phyloP scores from a whole-genome alignment of 2,888 invertebrate genomes.

The Diplolepis rosae region DNA sequence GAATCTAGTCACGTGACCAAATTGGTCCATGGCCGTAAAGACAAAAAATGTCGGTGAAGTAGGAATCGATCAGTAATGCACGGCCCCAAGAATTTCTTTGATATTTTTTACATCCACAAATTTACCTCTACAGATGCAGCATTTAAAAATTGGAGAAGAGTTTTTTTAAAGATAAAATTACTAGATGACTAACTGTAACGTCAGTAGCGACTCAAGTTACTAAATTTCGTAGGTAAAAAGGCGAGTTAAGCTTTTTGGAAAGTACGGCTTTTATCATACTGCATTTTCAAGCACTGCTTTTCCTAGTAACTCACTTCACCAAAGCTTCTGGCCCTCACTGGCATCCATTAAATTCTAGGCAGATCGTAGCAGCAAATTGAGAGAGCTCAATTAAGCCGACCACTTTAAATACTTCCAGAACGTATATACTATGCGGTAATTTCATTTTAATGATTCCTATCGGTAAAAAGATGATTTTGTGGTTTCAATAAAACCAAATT shows the following conservation, averaged over 20 bases:
- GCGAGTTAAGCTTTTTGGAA: conserved; percentile 42
- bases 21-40: too few species aligned
- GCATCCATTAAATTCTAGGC: conserved; percentile 33
- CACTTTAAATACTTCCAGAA: conserved; percentile 1
- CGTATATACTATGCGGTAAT: not conserved
- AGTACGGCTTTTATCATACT: conserved; percentile 18
- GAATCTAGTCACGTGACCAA: too few species aligned
- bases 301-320: conserved; percentile 14
- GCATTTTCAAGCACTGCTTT: conserved; percentile 19
- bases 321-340: conserved; percentile 17
- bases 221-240: conserved; percentile 55
- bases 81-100: too few species aligned
- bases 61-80: too few species aligned
- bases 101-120: too few species aligned
- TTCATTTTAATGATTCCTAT: conserved; percentile 16
- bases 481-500: too few species aligned
- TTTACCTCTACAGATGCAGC: not conserved
- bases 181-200: conserved; percentile 40
- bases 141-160: not conserved
- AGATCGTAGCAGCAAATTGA: conserved; percentile 26
- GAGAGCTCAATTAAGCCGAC: conserved; percentile 18
- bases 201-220: conserved; percentile 31
- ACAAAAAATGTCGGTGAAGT: too few species aligned
- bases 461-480: not conserved
- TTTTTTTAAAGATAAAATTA: conserved; percentile 36